Conservation (phyloP, 2,113 vertebrate species). For the Eira barbara region DNA sequence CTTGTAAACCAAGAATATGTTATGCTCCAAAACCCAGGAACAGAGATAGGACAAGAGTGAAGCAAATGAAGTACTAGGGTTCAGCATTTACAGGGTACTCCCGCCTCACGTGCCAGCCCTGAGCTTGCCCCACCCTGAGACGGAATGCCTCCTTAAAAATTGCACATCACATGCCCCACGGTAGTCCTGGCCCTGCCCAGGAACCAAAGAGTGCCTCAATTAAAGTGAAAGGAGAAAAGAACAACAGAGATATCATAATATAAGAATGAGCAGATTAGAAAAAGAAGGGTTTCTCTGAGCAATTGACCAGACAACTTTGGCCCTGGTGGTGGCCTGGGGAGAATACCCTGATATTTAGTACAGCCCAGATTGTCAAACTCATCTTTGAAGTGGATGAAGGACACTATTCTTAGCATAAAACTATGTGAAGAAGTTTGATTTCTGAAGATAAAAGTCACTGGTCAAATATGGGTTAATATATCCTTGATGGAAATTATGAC, state of each 20-base stretch:
- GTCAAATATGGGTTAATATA: background rate
- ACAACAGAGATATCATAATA: background rate
- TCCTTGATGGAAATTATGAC: background rate
- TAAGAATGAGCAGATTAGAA: background rate
- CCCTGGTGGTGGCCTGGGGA: background rate
- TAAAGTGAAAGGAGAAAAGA: background rate
- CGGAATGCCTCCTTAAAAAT: background rate
- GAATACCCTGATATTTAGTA: background rate
- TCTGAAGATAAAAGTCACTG: constrained; percentile 34
- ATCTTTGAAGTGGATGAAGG: background rate
- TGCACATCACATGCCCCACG: background rate
- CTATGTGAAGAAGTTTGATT: background rate
- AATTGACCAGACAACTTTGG: background rate
- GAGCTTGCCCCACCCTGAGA: background rate
- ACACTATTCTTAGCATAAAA: constrained; percentile 38
- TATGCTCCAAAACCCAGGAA: background rate
- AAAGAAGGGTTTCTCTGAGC: background rate
- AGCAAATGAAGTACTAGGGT: background rate
- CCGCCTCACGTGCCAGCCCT: background rate
- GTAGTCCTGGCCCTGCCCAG: background rate
- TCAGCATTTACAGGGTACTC: background rate
- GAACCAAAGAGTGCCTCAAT: background rate
- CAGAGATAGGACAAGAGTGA: background rate
- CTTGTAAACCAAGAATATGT: background rate
- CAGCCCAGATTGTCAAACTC: background rate